phyloP scores from a whole-genome alignment of 2,113 vertebrate species.

The Tichodroma muraria region DNA sequence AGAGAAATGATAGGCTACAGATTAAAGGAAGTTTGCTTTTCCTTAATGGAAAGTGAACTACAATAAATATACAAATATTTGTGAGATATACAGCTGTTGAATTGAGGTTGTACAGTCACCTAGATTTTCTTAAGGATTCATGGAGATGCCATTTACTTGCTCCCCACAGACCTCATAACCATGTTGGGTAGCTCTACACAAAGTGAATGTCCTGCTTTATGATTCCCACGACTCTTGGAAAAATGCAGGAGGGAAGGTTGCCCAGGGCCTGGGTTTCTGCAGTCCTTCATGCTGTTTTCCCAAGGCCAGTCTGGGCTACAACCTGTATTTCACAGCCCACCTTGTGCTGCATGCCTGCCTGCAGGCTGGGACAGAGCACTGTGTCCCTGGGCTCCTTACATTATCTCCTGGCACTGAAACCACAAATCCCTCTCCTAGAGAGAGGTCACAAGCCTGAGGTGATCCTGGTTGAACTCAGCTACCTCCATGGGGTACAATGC shows the following conservation, averaged over 20 bases:
- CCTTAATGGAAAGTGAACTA: background rate
- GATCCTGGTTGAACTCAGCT: background rate
- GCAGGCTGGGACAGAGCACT: background rate
- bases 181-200: background rate
- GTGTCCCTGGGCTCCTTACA: background rate
- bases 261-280: background rate
- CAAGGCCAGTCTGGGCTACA: background rate
- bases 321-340: background rate
- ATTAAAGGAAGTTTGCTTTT: background rate
- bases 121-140: background rate
- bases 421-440: background rate
- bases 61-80: background rate
- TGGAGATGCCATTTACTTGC: background rate
- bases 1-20: background rate
- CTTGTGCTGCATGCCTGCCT: background rate
- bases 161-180: background rate
- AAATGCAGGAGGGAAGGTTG: background rate
- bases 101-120: background rate
- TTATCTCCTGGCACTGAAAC: background rate
- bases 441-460: background rate
- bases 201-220: background rate
- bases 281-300: background rate
- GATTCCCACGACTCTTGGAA: background rate
- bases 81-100: background rate
- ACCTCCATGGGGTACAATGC: background rate